These are phyloP conservation scores for Hippocampus abdominalis DNA, from an alignment of 2,113 vertebrate species.

Conservation along the genomic window DNA sequence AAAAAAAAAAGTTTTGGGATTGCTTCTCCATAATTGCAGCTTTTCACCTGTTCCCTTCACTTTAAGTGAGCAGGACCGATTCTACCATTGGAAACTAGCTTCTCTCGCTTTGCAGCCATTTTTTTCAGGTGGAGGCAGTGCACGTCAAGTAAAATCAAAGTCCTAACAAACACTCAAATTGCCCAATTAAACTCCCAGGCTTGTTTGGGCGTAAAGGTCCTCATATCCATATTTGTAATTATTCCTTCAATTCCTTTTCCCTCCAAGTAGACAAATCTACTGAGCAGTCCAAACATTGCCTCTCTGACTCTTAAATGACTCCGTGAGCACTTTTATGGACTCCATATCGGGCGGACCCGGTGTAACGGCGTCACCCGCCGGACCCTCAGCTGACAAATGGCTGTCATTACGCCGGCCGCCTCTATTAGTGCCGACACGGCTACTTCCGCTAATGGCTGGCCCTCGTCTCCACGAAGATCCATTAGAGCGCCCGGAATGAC, in stretches of 20 bases:
- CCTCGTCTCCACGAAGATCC: constrained; percentile 66
- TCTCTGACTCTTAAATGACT: background rate
- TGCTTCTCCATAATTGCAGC: too few relatives aligned
- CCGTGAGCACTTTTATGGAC: background rate
- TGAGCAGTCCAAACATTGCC: background rate
- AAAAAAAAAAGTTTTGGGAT: too few relatives aligned
- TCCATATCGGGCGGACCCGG: constrained; percentile 24
- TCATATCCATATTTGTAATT: background rate
- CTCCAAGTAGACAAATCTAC: background rate
- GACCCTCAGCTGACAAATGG: constrained; percentile 67
- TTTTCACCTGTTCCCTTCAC: too few relatives aligned
- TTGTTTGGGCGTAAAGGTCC: background rate
- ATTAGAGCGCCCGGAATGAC: constrained; percentile 50
- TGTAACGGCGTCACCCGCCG: constrained; percentile 51
- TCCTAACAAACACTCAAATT: background rate
- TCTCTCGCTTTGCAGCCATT: too few relatives aligned
- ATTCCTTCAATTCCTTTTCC: background rate
- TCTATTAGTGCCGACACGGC: constrained; percentile 59
- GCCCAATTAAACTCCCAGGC: background rate
- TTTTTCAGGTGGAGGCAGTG: too few relatives aligned
- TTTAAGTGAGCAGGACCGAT: too few relatives aligned
- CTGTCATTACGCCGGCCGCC: constrained; percentile 68
- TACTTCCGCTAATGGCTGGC: constrained; percentile 66
- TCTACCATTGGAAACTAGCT: too few relatives aligned
- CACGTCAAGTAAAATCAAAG: too few relatives aligned